Evolutionary conservation across 2,888 invertebrate species (phyloP).

Genomic region (Lochmaea crataegi): DNA sequence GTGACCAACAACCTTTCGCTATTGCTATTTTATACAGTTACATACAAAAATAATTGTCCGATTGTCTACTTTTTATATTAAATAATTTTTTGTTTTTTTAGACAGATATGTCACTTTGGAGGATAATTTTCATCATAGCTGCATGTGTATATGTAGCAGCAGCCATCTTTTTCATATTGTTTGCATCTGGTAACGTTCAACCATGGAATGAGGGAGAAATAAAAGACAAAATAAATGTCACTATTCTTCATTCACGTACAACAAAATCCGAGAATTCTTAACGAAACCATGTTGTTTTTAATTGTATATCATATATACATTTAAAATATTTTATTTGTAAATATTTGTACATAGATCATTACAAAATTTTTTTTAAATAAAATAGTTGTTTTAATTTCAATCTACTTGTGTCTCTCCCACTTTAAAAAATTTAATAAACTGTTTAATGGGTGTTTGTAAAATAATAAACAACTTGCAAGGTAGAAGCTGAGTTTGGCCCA

Average conservation of each 20-base stretch:
- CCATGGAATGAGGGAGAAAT: slow-evolving; percentile 52
- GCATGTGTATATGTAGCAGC: slow-evolving; percentile 77
- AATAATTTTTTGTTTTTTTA: slow-evolving; percentile 54
- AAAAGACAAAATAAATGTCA: no score
- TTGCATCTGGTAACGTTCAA: slow-evolving; percentile 75
- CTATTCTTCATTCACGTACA: not conserved
- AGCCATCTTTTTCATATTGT: slow-evolving; percentile 76
- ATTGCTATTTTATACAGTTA: no score
- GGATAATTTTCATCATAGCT: slow-evolving; percentile 79
- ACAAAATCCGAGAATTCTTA: not conserved
- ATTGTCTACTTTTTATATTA: no score
- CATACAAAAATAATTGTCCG: no score
- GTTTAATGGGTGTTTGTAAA: no score
- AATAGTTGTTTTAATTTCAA: not conserved
- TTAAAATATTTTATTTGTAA: not conserved
- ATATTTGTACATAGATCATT: not conserved
- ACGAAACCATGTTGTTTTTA: not conserved
- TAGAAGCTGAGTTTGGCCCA: no score
- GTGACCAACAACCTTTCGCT: no score
- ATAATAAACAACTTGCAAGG: no score
- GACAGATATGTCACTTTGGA: slow-evolving; percentile 76
- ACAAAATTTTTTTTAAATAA: not conserved
- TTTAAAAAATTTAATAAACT: no score
- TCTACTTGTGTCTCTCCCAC: not conserved
- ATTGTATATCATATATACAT: not conserved